A percentile compares a stretch with the other conserved stretches of the same genome.
Conservation (phyloP, 2,888 invertebrate species). For the Auanema sp. region DNA sequence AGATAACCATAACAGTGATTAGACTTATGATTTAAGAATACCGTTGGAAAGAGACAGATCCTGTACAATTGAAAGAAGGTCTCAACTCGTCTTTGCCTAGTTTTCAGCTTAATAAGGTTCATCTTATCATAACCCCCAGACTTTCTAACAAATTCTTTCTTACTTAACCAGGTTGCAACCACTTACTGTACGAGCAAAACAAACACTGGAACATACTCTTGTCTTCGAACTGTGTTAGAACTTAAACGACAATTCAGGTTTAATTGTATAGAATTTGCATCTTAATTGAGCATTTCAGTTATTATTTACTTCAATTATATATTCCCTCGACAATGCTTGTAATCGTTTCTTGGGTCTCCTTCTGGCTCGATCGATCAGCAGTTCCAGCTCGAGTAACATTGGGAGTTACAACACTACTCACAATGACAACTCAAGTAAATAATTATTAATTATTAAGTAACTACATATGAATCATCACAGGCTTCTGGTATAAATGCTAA, state of each 20-base stretch:
- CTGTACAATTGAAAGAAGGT: slow-evolving; percentile 81
- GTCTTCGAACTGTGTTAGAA: slow-evolving; percentile 89
- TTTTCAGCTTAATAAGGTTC: slow-evolving; percentile 84
- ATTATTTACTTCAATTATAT: slow-evolving; percentile 98
- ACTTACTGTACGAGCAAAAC: slow-evolving; percentile 95
- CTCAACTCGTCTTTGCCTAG: slow-evolving; percentile 76
- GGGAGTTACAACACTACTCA: slow-evolving; percentile 90
- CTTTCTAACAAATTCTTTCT: no score
- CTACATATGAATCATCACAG: slow-evolving; percentile 14
- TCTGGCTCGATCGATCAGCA: slow-evolving; percentile 38
- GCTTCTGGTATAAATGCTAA: slow-evolving; percentile 60
- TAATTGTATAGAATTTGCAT: slow-evolving; percentile 3
- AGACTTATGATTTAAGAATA: slow-evolving; percentile 69
- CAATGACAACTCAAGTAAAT: slow-evolving; percentile 78
- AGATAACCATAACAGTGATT: slow-evolving; percentile 2
- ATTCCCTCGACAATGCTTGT: slow-evolving; percentile 82
- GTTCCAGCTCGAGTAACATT: slow-evolving; percentile 68
- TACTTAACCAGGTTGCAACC: slow-evolving; percentile 67
- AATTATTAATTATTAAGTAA: neutral
- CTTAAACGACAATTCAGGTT: slow-evolving; percentile 96
- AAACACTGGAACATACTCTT: slow-evolving; percentile 94
- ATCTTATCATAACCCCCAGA: slow-evolving; percentile 60
- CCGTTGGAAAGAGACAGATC: slow-evolving; percentile 87
- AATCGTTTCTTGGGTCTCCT: slow-evolving; percentile 51
- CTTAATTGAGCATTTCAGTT: slow-evolving; percentile 70